Base-by-base conservation (phyloP, 2,797 vertebrate genomes). In the Xenopus petersii region DNA sequence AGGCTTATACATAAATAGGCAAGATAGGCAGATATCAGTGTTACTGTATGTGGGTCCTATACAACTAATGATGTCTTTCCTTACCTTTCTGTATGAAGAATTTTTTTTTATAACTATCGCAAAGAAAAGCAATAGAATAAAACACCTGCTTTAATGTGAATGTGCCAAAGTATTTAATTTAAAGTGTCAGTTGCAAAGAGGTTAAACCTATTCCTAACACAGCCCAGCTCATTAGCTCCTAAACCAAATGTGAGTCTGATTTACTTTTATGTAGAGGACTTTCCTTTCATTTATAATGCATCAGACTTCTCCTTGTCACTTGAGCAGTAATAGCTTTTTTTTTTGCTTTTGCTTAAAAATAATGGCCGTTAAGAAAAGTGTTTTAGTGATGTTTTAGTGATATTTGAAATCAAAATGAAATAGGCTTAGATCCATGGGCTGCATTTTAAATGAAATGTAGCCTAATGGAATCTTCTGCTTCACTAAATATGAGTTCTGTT, bases 361-460 rank as follows among this genome's bases (percentile, higher is more conserved):
- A 69, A 75, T 63, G 58, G n/a, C 58, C 66, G 67, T 75, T 63
- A 67, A 16, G 59, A 51, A 69, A 69, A 62, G 24, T 42, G n/a
- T 51, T 70, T 12, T 13, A 30, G 60, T 9, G 33, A 49, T 75
- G 65, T 65, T 47, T 13, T 60, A 30, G 70, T 71, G 66, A 76
- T 49, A 48, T 76, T 48, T 66, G 68, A 51, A 71, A 60, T 51
- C 36, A 68, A 47, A 75, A 11, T 49, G 64, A 59, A 74, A 59
- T 60, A 49, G 42, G 12, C 36, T 48, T 42, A 49, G 13, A 66
- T 51, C 21, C 46, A 12, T 26, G 13, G 13, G 21, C 49, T 15
- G 47, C 48, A 21, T n/a, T 68, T 47, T n/a, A 26, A 30, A 64
- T 46, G 65, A 70, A 56, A 15, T 21, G 9, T 15, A 66, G 24